These are phyloP conservation scores for Rousettus leschenaultii DNA, from an alignment of 2,113 vertebrate species.

Conservation along the genomic window DNA sequence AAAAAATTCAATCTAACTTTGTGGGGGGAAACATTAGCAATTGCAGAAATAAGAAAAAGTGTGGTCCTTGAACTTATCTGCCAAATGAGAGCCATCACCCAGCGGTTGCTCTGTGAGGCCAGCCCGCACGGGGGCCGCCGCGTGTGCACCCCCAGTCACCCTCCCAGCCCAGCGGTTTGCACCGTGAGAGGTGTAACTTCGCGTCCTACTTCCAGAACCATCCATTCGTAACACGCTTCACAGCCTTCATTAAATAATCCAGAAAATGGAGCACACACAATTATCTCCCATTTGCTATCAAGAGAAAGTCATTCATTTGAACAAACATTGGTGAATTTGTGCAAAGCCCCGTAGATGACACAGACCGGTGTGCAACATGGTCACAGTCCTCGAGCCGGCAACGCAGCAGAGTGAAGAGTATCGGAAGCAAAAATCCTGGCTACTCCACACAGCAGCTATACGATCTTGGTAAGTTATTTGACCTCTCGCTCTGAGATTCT, in stretches of 20 bases:
- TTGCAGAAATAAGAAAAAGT: neutral
- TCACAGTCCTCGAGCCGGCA: neutral
- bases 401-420: neutral
- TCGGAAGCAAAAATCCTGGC: neutral
- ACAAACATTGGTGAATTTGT: neutral
- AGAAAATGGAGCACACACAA: neutral
- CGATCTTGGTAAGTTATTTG: neutral
- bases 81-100: neutral
- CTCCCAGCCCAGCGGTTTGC: neutral
- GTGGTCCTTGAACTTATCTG: neutral
- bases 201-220: neutral
- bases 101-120: neutral
- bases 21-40: neutral
- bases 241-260: neutral
- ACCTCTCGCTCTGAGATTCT: neutral
- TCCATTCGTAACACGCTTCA: neutral
- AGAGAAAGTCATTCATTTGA: constrained; percentile 18
- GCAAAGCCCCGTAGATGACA: neutral
- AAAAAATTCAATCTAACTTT: constrained; percentile 16
- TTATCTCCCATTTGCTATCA: neutral
- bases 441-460: neutral
- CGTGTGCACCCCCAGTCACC: neutral
- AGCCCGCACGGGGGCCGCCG: neutral
- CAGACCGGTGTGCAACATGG: neutral
- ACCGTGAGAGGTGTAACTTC: neutral